Evolutionary conservation across 23 tunicate genomes (phyloP), one percentile per base, ranked within the genome.

Genomic region (Halocynthia aurantium): DNA sequence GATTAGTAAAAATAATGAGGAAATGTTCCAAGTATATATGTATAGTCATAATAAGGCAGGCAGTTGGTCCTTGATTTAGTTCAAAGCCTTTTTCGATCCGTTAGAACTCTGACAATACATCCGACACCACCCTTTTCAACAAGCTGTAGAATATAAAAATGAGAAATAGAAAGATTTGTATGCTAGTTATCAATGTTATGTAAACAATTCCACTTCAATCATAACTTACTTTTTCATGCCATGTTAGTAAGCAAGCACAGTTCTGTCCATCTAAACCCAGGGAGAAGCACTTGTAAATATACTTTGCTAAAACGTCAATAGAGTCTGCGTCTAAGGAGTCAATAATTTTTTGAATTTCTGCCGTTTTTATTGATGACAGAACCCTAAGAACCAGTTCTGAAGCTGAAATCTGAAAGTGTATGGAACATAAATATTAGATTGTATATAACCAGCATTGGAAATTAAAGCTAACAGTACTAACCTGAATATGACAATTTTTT

Each of bases 221-320:
- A 15, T 50, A 31, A 13, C 11, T 53, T 0, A 84, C 84, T 78
- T 92, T 92, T 61, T 86, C 98, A 67, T 92, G 98, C 98, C 98
- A 92, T 9, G 92, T 69, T 7, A 92, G 80, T 56, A 92, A 66
- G 61, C 71, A 67, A 17, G 80, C 92, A 60, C 98, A 92, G 67
- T 73, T 82, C 70, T 92, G 98, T 15, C 96, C 96, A 80, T 96
- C 99, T 19, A 78, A 71, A 11, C 86, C 84, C 76, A 90, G 21
- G 2, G 96, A 82, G 77, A 96, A 96, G 8, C 93, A 89, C 70
- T 96, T 96, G 76, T 96, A 96, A 73, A 96, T 84, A 61, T 96
- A 96, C 57, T 96, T 96, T 93, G 86, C 80, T 40, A 87, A 10
- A 6, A 79, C 73, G 68, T 96, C 99, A 44, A 90, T 7, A 57